Conservation (phyloP, 1,140 invertebrate species). For the Danaus plexippus region DNA sequence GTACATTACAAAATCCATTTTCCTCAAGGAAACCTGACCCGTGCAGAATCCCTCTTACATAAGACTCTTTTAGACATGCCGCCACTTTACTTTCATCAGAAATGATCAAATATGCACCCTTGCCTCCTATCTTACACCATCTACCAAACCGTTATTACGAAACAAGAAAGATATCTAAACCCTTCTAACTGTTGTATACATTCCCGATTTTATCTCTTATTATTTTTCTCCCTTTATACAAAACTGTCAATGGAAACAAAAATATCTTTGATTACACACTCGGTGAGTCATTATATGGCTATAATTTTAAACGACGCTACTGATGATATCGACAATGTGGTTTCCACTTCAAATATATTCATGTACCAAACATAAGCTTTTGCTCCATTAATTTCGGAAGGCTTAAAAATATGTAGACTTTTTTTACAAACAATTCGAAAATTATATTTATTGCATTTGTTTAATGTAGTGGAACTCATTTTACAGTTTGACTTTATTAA, state of each 20-base stretch:
- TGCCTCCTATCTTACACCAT: constrained; percentile 37
- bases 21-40: constrained; percentile 23
- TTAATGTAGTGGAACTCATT: no score
- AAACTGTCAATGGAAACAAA: constrained; percentile 1
- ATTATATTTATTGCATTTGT: no score
- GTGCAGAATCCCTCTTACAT: constrained; percentile 21
- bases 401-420: no score
- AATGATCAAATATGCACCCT: constrained; percentile 61
- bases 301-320: no score
- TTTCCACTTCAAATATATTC: constrained; percentile 13
- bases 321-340: constrained; percentile 51
- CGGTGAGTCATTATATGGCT: not conserved
- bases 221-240: no score
- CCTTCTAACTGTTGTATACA: no score
- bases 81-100: constrained; percentile 36
- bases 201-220: no score
- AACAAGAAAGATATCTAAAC: no score
- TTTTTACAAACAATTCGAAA: no score
- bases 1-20: constrained; percentile 19
- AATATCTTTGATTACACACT: not conserved
- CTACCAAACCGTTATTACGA: constrained; percentile 11
- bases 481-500: no score
- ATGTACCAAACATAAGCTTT: no score
- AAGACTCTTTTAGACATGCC: constrained; percentile 27
- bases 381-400: no score